A percentile compares a stretch with the other conserved stretches of the same genome.
phyloP scores from a whole-genome alignment of 2,888 invertebrate species.

The Macaria notata region DNA sequence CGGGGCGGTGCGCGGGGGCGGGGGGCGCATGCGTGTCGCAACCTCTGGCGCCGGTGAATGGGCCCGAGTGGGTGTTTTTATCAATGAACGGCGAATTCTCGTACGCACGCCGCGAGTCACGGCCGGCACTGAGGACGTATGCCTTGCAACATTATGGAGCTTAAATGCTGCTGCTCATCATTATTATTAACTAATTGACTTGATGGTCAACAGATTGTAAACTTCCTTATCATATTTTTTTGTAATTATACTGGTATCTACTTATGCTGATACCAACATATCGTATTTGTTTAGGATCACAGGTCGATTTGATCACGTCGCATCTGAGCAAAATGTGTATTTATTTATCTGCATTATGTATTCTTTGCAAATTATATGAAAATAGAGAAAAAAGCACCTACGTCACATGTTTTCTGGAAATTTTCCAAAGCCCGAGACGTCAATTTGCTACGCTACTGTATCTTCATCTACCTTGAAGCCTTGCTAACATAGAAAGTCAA shows the following conservation, averaged over 20 bases:
- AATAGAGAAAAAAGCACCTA: too few relatives aligned
- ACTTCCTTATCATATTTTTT: too few relatives aligned
- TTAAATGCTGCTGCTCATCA: background rate
- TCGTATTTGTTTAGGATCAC: too few relatives aligned
- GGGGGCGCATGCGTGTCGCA: conserved; percentile 69
- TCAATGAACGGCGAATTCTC: conserved; percentile 79
- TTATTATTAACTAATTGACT: background rate
- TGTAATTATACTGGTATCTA: too few relatives aligned
- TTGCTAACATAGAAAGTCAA: conserved; percentile 72
- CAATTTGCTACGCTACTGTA: too few relatives aligned
- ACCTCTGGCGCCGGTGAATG: conserved; percentile 75
- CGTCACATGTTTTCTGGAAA: too few relatives aligned
- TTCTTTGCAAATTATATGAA: too few relatives aligned
- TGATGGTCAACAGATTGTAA: background rate
- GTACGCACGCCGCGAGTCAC: conserved; percentile 74
- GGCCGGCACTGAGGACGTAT: conserved; percentile 48
- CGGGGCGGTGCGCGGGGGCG: conserved; percentile 36
- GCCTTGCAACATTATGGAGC: background rate
- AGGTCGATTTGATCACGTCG: too few relatives aligned
- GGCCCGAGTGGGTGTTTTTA: conserved; percentile 77
- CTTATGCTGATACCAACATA: too few relatives aligned
- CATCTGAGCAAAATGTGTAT: too few relatives aligned
- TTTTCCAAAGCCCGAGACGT: too few relatives aligned
- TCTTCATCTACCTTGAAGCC: conserved; percentile 34
- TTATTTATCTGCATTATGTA: too few relatives aligned